phyloP scores from a whole-genome alignment of 2,888 invertebrate species.

The Isotomurus palustris region DNA sequence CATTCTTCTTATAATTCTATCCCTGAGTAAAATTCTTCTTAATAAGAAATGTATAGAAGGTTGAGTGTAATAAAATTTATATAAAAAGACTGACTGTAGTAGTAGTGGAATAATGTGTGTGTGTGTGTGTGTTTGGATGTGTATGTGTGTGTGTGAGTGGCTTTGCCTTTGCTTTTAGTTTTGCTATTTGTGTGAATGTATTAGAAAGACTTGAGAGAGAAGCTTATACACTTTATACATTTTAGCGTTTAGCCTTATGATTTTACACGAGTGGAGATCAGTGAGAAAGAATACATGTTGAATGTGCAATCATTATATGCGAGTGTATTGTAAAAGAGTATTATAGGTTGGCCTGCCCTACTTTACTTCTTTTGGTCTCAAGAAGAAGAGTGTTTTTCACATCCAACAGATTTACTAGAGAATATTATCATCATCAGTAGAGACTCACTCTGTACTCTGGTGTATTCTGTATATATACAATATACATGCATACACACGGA shows the following conservation, averaged over 20 bases:
- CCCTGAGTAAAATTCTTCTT: too few relatives aligned
- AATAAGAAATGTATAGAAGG: too few relatives aligned
- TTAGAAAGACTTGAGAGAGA: too few relatives aligned
- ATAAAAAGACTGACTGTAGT: neutral
- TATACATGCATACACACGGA: neutral
- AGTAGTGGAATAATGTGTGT: neutral
- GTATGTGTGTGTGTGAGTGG: too few relatives aligned
- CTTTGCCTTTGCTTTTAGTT: too few relatives aligned
- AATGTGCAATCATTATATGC: neutral
- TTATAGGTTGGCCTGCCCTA: constrained; percentile 7
- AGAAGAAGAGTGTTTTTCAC: neutral
- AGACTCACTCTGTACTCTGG: neutral
- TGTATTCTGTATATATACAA: neutral
- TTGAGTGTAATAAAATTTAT: neutral
- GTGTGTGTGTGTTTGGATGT: neutral
- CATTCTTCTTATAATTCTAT: neutral
- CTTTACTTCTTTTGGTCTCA: constrained; percentile 14
- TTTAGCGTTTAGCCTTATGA: too few relatives aligned
- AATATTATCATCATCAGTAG: neutral
- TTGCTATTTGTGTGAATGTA: too few relatives aligned
- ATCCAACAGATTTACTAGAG: neutral
- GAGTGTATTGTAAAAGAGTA: neutral
- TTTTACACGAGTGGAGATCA: too few relatives aligned
- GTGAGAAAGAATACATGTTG: neutral
- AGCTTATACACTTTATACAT: too few relatives aligned